Evolutionary conservation across 2,113 vertebrate species (phyloP), one percentile per base, ranked within the genome.

Genomic region (Aramus guarauna): DNA sequence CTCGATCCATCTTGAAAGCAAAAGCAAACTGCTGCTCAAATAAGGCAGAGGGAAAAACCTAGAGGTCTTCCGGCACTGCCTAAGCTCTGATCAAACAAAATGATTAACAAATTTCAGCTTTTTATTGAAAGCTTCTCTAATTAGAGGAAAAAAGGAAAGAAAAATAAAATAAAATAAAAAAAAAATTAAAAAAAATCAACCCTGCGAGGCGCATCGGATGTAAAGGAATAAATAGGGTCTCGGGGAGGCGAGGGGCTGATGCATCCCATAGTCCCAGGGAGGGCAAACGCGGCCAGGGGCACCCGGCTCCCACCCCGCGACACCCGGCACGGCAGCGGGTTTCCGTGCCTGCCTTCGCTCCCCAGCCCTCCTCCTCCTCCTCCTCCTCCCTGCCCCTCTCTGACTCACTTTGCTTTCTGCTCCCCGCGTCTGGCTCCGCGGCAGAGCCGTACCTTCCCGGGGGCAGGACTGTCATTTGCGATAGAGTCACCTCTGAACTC

Each of bases 1-100:
- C 53, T 9, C 60, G 93, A 94, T 95, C 94, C 96, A 94, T 94
- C 96, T 96, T 92, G 95, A 91, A 93, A 95, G 95, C 87, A 91
- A 97, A 95, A 95, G 96, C 92, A 92, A 96, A 94, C 59, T 58
- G 94, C 92, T 78, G 94, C 87, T 96, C 84, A 79, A 62, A 78
- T 71, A 43, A 74, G 88, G 82, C 88, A 78, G 63, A 83, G 87
- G 90, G 90, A 91, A 82, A 91, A 95, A 92, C 62, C 89, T 81
- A 50, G 68, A 87, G 91, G 93, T 90, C 88, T 74, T n/a, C 75
- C 74, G 56, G 81, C 82, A 27, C 66, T 36, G 91, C 88, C 85
- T 53, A 22, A 79, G 90, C 86, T 86, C 92, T n/a, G 63, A 68
- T 89, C 87, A 86, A 88, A 85, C 77, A 32, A 79, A 86, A 69